A percentile compares a stretch with the other conserved stretches of the same genome.
phyloP scores from a whole-genome alignment of 2,888 invertebrate genomes.

The Latrodectus elegans region DNA sequence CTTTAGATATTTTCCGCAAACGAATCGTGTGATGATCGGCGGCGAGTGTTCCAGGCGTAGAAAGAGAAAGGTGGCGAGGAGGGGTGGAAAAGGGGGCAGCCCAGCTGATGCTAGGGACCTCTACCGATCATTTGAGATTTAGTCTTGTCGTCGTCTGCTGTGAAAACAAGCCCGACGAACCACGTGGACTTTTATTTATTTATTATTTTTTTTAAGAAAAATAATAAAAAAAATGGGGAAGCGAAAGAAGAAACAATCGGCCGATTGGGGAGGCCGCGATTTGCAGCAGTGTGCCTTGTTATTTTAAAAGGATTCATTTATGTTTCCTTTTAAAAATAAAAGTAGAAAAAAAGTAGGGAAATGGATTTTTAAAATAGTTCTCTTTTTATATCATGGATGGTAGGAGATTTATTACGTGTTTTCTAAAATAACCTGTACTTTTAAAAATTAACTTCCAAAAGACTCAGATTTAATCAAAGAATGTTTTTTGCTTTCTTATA shows the following conservation, averaged over 20 bases:
- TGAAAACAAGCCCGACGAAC: constrained; percentile 58
- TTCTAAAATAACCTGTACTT: too few species aligned
- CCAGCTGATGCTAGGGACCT: constrained; percentile 62
- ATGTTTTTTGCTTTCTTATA: too few species aligned
- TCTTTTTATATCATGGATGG: too few species aligned
- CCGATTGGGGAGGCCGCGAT: constrained; percentile 9
- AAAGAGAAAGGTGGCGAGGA: constrained; percentile 1
- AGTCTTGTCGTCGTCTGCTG: constrained; percentile 64
- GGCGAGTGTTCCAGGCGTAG: constrained; percentile 45
- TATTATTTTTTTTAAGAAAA: constrained; percentile 36
- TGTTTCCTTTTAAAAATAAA: too few species aligned
- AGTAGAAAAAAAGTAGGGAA: too few species aligned
- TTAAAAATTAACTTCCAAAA: too few species aligned
- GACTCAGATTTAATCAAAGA: too few species aligned
- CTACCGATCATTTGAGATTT: constrained; percentile 57
- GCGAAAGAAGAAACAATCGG: constrained; percentile 29
- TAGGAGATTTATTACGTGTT: too few species aligned
- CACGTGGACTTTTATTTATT: constrained; percentile 64
- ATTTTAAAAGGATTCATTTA: not conserved
- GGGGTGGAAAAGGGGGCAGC: constrained; percentile 1
- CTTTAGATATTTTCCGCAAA: constrained; percentile 55
- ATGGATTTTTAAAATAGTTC: too few species aligned
- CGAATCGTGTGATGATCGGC: constrained; percentile 33
- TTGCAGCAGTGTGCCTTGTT: not conserved
- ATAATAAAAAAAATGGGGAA: not conserved